phyloP scores from a whole-genome alignment of 2,888 invertebrate species.

The Urechis unicinctus region DNA sequence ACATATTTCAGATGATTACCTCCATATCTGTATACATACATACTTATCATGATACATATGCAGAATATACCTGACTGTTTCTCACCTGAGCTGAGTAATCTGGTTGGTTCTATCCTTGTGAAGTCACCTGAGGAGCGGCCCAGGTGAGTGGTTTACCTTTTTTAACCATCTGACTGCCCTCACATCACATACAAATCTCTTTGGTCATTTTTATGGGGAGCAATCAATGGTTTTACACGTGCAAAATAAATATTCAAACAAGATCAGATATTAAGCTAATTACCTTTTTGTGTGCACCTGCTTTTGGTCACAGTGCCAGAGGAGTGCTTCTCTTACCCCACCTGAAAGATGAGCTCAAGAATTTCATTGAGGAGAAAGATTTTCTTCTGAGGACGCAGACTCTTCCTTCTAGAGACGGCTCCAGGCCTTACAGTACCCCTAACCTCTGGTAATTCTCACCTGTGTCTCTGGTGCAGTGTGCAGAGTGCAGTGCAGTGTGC shows the following conservation, averaged over 20 bases:
- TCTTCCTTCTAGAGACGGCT: slow-evolving; percentile 9
- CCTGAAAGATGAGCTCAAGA: slow-evolving; percentile 33
- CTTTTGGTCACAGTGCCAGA: slow-evolving; percentile 33
- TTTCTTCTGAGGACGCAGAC: slow-evolving; percentile 6
- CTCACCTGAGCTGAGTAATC: slow-evolving; percentile 28
- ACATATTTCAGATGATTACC: too few species aligned
- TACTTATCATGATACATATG: too few species aligned
- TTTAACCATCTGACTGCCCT: neutral
- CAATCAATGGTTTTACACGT: neutral
- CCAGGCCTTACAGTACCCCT: slow-evolving; percentile 18
- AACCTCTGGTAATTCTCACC: slow-evolving; percentile 8
- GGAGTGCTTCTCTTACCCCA: slow-evolving; percentile 33
- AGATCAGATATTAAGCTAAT: neutral
- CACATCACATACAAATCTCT: too few species aligned
- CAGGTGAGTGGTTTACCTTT: slow-evolving; percentile 25
- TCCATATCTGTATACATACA: too few species aligned
- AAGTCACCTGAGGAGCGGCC: slow-evolving; percentile 41
- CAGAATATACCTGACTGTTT: slow-evolving; percentile 34
- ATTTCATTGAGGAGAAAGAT: slow-evolving; percentile 29
- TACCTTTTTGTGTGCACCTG: neutral
- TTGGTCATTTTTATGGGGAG: too few species aligned
- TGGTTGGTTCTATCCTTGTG: slow-evolving; percentile 28
- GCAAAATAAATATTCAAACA: neutral
- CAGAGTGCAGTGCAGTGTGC: too few species aligned
- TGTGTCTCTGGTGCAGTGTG: neutral